Base-by-base conservation (phyloP, 2,888 invertebrate genomes). In the Slavum lentiscoides region DNA sequence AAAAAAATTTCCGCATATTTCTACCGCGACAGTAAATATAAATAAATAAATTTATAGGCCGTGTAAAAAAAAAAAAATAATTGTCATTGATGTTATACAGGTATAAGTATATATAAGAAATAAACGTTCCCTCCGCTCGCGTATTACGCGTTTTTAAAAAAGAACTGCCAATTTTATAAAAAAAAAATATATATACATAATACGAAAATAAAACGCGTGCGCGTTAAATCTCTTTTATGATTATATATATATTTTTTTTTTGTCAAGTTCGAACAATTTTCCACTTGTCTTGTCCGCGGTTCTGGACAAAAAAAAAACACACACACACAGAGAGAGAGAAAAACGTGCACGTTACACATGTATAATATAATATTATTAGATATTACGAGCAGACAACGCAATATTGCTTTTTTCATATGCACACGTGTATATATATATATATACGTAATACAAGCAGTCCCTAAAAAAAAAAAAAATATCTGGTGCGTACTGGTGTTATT, bases 181-280 rank as follows among this genome's bases (percentile, higher is more conserved):
- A 15, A 15, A 15, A 53, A 15, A 53, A 53, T 11, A 53, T 11
- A 53, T 17, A 53, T 30, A 53, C 15, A 53, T 53, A 53, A 53
- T 11, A 49, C 53, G 53, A 11, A 53, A 53, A n/a, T 13, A 53
- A 53, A 53, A 73, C 9, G 49, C 53, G 74, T 53, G 39, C 11
- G 66, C 69, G 69, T 77, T 77, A 77, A 77, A 77, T 77, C 69
- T 70, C 77, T 77, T 77, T 77, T 53, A 62, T 70, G 77, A 21
- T 58, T 30, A n/a, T n/a, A n/a, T n/a, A n/a, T n/a, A n/a, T 80
- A 72, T 30, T 30, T 30, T 30, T 30, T 30, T 30, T 30, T 80
- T 72, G 80, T 80, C 72, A 72, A 80, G 80, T 80, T 80, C 80
- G 80, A 72, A 64, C 64, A 72, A 80, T 80, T 80, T 80, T 80